These are phyloP conservation scores for Eristalinus aeneus DNA, from an alignment of 2,888 invertebrate genomes.

Conservation along the genomic window DNA sequence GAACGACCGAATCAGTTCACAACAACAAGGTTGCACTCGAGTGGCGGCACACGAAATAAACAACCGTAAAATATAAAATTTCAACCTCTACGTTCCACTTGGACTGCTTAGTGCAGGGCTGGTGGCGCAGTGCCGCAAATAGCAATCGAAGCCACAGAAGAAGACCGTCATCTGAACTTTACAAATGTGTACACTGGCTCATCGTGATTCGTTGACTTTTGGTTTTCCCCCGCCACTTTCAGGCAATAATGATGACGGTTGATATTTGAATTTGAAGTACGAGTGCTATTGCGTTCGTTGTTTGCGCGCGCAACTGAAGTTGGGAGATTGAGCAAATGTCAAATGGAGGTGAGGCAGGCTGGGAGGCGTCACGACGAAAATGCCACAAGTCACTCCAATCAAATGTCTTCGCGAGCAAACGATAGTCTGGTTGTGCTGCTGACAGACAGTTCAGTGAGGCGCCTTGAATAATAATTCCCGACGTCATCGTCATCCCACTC, in stretches of 20 bases:
- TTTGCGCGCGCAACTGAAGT: constrained; percentile 1
- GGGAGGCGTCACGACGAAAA: background rate
- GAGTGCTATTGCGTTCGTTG: constrained; percentile 15
- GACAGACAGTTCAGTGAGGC: background rate
- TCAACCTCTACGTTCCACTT: constrained; percentile 24
- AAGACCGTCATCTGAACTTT: constrained; percentile 32
- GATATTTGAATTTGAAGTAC: constrained; percentile 45
- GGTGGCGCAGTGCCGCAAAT: constrained; percentile 21
- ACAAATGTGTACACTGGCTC: background rate
- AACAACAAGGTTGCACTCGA: background rate
- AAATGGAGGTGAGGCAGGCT: background rate
- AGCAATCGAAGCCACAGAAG: background rate
- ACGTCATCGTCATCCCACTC: background rate
- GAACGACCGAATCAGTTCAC: background rate
- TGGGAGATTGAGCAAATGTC: constrained; percentile 4
- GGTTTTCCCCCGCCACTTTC: background rate
- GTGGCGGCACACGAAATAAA: background rate
- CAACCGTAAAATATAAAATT: background rate
- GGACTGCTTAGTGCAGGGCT: constrained; percentile 19
- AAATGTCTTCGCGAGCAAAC: background rate
- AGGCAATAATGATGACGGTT: background rate
- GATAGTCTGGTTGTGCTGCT: background rate
- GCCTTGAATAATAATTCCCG: background rate
- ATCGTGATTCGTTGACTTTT: constrained; percentile 36
- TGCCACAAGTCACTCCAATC: background rate